Evolutionary conservation across 1,140 invertebrate genomes (phyloP).

Genomic region (Psix sp.): DNA sequence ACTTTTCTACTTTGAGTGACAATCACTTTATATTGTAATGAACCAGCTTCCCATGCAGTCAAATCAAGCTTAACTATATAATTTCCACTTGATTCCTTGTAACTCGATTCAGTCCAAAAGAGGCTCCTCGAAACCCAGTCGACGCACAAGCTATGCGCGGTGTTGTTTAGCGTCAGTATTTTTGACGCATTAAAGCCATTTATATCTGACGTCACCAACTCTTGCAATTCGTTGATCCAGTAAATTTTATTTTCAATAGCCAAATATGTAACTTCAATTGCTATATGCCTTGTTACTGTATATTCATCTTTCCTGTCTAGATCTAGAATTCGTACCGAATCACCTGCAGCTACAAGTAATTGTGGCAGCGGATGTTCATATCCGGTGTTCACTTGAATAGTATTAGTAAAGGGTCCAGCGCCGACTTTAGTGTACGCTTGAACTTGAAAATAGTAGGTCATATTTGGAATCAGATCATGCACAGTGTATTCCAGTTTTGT

Average conservation of each 20-base stretch:
- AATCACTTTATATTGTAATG: conserved; percentile 74
- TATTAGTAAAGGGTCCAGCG: conserved; percentile 81
- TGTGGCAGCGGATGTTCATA: conserved; percentile 86
- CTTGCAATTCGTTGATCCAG: conserved; percentile 90
- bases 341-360: conserved; percentile 84
- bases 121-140: conserved; percentile 91
- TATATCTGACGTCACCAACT: conserved; percentile 83
- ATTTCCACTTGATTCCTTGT: conserved; percentile 67
- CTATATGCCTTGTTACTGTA: conserved; percentile 80
- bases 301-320: conserved; percentile 81
- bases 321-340: conserved; percentile 85
- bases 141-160: conserved; percentile 83
- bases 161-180: conserved; percentile 82
- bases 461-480: conserved; percentile 78
- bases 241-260: conserved; percentile 85
- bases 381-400: conserved; percentile 80
- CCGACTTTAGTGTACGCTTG: conserved; percentile 87
- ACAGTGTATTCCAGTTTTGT: conserved; percentile 78
- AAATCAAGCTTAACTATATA: conserved; percentile 69
- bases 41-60: conserved; percentile 73
- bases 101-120: conserved; percentile 85
- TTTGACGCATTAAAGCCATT: conserved; percentile 79
- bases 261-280: conserved; percentile 81
- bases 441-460: conserved; percentile 88
- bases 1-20: conserved; percentile 77